Evolutionary conservation across 2,113 vertebrate species (phyloP), one percentile per base, ranked within the genome.

Genomic region (Mungos mungo): DNA sequence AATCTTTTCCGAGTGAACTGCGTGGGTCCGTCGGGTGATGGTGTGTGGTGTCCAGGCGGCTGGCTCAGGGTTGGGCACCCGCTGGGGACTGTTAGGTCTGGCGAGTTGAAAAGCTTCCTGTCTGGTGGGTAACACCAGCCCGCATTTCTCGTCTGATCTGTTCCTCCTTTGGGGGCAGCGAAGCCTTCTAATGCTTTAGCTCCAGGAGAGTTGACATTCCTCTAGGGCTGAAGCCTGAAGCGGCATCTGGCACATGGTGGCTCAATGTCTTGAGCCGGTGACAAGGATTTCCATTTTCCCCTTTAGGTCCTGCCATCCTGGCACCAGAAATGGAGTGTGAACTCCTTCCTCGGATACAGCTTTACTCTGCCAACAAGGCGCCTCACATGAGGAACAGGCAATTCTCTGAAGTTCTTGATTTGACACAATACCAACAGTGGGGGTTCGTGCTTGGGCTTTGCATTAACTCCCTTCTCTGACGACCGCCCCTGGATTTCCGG

Each of bases 1-100:
- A 57, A 29, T 80, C 47, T 81, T 63, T 88, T 60, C 76, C 50
- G 76, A 54, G 27, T 63, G 80, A 41, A 65, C 29, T 27, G 0
- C 0, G 2, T 10, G 27, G 6, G 52, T 29, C 19, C 29, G 35
- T 66, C 1, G 7, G 21, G 11, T 57, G 86, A 60, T 0, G 3
- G 4, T 45, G 33, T 10, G 5, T 9, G 89, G 23, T 31, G 33
- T 50, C 10, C 0, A 29, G 88, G 35, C 6, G 14, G 72, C 41
- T 29, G 41, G 27, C 35, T 72, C 47, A 23, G 52, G 0, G 50
- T 19, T 35, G 41, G 41, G 31, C 41, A 13, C 1, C 0, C 1
- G 4, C 13, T 19, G 13, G 57, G 12, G 29, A 19, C 3, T 0
- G 18, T 11, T 66, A 25, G n/a, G 41, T 9, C 68, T 94, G 29